Evolutionary conservation across 2,113 vertebrate genomes (phyloP).

Genomic region (Aldabrachelys gigantea): DNA sequence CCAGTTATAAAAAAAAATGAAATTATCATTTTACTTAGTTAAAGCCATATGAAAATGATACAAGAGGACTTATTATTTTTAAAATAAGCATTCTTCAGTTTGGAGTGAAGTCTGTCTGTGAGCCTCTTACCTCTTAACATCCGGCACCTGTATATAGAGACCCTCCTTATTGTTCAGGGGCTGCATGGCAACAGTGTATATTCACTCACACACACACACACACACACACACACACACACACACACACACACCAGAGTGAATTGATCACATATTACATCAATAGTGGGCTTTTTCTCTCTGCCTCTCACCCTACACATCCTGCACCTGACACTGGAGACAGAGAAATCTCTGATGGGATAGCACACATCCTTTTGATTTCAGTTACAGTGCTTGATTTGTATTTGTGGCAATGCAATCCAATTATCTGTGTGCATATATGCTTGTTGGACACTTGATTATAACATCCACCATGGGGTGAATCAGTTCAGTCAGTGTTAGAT

Average conservation of each 20-base stretch:
- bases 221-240: not conserved
- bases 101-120: not conserved
- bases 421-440: not conserved
- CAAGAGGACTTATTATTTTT: conserved; percentile 18
- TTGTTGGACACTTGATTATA: not conserved
- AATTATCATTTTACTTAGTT: conserved; percentile 18
- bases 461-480: not conserved
- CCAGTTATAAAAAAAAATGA: not conserved
- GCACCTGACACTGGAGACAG: not conserved
- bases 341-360: not conserved
- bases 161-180: not conserved
- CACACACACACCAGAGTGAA: not conserved
- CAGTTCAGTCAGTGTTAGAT: not conserved
- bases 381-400: not conserved
- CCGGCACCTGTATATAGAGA: conserved; percentile 26
- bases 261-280: not conserved
- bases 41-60: conserved; percentile 1
- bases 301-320: not conserved
- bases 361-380: not conserved
- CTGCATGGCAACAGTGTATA: not conserved
- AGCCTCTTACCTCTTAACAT: not conserved
- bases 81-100: conserved; percentile 7
- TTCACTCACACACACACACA: not conserved
- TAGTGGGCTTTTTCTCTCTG: not conserved
- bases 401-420: not conserved